Base-by-base conservation (phyloP, 2,797 vertebrate genomes). In the Mormyrops boulengeri region DNA sequence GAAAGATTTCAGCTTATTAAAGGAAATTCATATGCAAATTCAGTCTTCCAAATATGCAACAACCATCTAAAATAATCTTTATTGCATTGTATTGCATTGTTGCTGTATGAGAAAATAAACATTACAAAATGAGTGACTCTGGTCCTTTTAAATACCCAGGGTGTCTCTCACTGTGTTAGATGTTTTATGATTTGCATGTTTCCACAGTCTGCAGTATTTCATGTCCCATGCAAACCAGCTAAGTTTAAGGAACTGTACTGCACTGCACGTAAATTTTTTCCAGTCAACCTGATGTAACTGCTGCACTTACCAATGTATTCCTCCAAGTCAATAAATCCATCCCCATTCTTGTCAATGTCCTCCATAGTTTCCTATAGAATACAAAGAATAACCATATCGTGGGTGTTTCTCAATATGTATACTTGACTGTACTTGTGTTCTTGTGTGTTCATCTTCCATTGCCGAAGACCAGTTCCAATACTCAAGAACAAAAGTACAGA, bases 341-440 rank as follows among this genome's bases (percentile, higher is more conserved):
- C 98, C 0, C 96, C 96, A 12, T 99, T 97, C 94, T 97, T 97
- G 94, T 99, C 98, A 5, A 98, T 97, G 93, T 99, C 98, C 89
- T 99, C 98, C 92, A 99, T 97, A 0, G 98, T 98, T 94, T 99
- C 98, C 98, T 99, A 89, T 49, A 80, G 66, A 85, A 85, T 9
- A 69, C 8, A 90, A 89, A 66, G 57, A 7, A 73, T 38, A 17
- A 34, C 66, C 66, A 73, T 4, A 17, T 73, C 30, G 38, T 38
- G 66, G 66, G 12, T 69, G 62, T 69, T 69, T 69, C 66, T 69
- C 26, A 69, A 5, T 9, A 34, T 34, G 66, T 11, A 5, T 34
- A 69, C 26, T 69, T 69, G 26, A 69, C 66, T 1, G 4, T 69
- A 69, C 12, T 14, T 30, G 62, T 69, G 11, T 30, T 66, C 22